Evolutionary conservation across 2,113 vertebrate species (phyloP).

Genomic region (Leucoraja erinaceus): DNA sequence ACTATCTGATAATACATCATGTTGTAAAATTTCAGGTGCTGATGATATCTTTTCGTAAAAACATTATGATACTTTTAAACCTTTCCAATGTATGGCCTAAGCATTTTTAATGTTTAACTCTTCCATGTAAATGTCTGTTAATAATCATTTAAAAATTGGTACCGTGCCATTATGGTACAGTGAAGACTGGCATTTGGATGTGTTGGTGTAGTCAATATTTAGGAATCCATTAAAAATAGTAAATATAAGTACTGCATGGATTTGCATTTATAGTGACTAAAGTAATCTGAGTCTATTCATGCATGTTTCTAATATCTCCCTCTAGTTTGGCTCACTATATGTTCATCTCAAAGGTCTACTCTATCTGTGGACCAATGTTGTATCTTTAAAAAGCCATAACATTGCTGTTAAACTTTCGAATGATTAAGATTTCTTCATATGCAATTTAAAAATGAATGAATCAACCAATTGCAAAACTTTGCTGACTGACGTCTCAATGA

Average conservation of each 20-base stretch:
- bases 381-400: neutral
- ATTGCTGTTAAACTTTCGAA: neutral
- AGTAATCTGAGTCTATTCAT: neutral
- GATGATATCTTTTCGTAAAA: neutral
- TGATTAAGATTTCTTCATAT: no score
- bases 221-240: slow-evolving; percentile 8
- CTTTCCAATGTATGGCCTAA: neutral
- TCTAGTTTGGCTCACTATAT: neutral
- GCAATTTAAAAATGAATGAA: neutral
- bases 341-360: neutral
- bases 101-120: neutral
- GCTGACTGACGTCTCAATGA: neutral
- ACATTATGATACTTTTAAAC: neutral
- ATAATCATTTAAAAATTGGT: neutral
- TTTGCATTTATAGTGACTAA: neutral
- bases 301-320: neutral
- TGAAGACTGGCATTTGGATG: neutral
- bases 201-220: neutral
- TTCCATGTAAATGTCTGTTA: neutral
- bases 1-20: neutral
- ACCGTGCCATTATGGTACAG: neutral
- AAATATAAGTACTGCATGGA: neutral
- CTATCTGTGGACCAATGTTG: neutral
- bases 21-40: neutral
- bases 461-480: neutral